phyloP scores from a whole-genome alignment of 2,888 invertebrate genomes.

The Archips crataeganus region DNA sequence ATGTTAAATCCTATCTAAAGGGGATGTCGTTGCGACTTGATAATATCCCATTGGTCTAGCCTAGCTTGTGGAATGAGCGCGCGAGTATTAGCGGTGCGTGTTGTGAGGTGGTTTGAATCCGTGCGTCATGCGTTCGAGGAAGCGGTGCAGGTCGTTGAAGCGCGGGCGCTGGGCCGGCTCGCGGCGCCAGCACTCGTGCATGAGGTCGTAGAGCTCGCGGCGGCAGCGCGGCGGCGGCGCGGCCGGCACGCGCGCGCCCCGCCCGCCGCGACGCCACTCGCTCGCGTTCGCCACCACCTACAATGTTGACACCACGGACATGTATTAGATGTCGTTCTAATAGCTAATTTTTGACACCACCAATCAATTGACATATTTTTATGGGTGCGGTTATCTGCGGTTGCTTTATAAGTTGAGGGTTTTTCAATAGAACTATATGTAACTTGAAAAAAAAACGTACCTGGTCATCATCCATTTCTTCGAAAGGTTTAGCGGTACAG shows the following conservation, averaged over 20 bases:
- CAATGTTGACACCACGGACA: conserved; percentile 12
- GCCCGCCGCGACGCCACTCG: conserved; percentile 86
- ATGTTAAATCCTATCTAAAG: conserved; percentile 35
- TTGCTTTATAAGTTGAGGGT: too few relatives aligned
- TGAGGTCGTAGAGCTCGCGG: conserved; percentile 95
- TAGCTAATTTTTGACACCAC: too few relatives aligned
- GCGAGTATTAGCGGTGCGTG: conserved; percentile 55
- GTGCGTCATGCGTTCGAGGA: conserved; percentile 91
- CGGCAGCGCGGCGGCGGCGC: conserved; percentile 92
- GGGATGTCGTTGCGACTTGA: background rate
- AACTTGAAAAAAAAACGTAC: conserved; percentile 68
- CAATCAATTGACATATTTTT: too few relatives aligned
- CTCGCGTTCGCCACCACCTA: conserved; percentile 89
- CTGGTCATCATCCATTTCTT: conserved; percentile 93
- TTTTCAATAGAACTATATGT: too few relatives aligned
- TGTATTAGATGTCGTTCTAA: too few relatives aligned
- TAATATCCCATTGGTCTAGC: conserved; percentile 2
- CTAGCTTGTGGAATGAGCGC: background rate
- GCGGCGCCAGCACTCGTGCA: conserved; percentile 96
- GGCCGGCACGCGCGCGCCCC: conserved; percentile 77
- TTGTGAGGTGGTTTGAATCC: conserved; percentile 84
- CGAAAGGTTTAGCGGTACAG: conserved; percentile 92
- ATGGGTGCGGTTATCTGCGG: too few relatives aligned
- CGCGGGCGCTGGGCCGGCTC: conserved; percentile 92
- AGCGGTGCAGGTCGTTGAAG: conserved; percentile 95